A percentile compares a stretch with the other conserved stretches of the same genome.
phyloP scores from a whole-genome alignment of 2,888 invertebrate species.

The Tinea trinotella region DNA sequence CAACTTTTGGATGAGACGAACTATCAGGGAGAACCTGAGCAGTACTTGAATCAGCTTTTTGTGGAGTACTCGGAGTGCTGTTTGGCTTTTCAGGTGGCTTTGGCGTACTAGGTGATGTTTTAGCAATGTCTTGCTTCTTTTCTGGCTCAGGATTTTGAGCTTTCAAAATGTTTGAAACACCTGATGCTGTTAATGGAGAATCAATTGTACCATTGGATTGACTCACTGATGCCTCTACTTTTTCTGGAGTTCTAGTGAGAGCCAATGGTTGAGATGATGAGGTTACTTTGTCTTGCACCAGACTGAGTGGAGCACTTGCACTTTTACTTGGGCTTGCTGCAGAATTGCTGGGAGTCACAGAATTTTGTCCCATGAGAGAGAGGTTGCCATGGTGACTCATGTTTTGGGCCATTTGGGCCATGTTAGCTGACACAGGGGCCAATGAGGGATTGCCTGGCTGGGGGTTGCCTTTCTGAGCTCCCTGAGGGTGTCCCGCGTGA shows the following conservation, averaged over 20 bases:
- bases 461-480: conserved; percentile 51
- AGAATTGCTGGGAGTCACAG: conserved; percentile 41
- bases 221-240: conserved; percentile 46
- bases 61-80: conserved; percentile 44
- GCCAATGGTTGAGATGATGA: conserved; percentile 45
- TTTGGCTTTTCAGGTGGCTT: conserved; percentile 57
- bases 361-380: conserved; percentile 57
- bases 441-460: conserved; percentile 53
- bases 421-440: conserved; percentile 65
- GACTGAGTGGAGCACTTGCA: conserved; percentile 52
- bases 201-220: conserved; percentile 62
- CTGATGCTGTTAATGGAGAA: conserved; percentile 47
- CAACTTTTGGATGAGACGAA: conserved; percentile 46
- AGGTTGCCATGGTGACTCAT: conserved; percentile 68
- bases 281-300: conserved; percentile 54
- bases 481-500: conserved; percentile 56
- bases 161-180: conserved; percentile 43
- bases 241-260: conserved; percentile 60
- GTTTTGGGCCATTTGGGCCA: conserved; percentile 68
- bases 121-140: conserved; percentile 58
- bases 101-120: conserved; percentile 59
- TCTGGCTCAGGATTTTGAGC: conserved; percentile 52
- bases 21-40: conserved; percentile 37
- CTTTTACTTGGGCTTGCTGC: conserved; percentile 48
- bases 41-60: conserved; percentile 42